Evolutionary conservation across 1,140 invertebrate species (phyloP).

Genomic region (Lucilia sericata): DNA sequence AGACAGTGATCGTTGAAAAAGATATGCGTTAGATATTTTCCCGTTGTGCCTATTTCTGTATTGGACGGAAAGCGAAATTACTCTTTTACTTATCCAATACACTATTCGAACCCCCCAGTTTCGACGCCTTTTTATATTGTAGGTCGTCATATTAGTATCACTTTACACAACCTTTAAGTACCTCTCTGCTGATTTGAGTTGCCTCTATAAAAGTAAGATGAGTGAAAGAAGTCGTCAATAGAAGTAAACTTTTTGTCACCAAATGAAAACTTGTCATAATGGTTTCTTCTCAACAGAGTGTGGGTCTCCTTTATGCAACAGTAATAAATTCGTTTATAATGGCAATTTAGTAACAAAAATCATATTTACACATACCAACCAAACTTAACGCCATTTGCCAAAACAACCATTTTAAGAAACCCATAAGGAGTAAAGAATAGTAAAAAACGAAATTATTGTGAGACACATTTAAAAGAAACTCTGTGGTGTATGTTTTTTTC

Average conservation of each 20-base stretch:
- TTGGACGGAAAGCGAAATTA: background rate
- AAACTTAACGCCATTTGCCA: too few species aligned
- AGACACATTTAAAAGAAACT: background rate
- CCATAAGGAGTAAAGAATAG: background rate
- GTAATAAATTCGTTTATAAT: slow-evolving; percentile 8
- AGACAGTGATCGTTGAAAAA: too few species aligned
- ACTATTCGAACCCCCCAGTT: background rate
- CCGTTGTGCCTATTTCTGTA: too few species aligned
- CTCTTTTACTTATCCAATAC: background rate
- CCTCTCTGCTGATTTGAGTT: background rate
- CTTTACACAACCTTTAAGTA: slow-evolving; percentile 6
- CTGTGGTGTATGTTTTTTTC: background rate
- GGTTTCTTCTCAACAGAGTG: background rate
- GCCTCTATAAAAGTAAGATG: background rate
- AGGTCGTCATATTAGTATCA: slow-evolving; percentile 2
- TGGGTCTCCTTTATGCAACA: background rate
- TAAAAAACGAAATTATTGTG: background rate
- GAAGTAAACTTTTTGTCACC: background rate
- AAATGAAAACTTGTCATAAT: background rate
- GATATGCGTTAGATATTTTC: too few species aligned
- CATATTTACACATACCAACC: background rate
- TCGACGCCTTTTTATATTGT: background rate
- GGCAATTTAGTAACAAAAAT: background rate
- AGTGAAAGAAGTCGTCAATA: background rate
- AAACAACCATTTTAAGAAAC: background rate